Evolutionary conservation across 2,888 invertebrate genomes (phyloP).

Genomic region (Leptarthrus brevirostris): DNA sequence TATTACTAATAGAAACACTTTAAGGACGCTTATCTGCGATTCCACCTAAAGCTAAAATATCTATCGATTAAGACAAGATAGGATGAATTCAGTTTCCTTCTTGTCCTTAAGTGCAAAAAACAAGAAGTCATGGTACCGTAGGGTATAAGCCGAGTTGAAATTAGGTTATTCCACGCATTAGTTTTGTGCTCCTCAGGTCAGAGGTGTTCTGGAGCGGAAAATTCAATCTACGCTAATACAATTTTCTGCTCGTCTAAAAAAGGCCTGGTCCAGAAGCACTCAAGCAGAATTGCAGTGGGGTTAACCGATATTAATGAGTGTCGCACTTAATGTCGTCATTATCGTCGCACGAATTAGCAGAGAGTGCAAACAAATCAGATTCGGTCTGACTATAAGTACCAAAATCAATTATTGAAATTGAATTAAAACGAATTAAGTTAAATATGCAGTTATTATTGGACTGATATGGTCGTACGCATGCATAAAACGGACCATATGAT

Average conservation of each 20-base stretch:
- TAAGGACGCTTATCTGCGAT: too few relatives aligned
- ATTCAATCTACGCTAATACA: conserved; percentile 5
- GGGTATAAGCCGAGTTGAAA: too few relatives aligned
- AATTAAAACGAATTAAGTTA: conserved; percentile 53
- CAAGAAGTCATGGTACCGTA: too few relatives aligned
- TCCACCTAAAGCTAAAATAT: too few relatives aligned
- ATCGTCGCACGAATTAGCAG: conserved; percentile 55
- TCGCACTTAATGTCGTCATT: conserved; percentile 53
- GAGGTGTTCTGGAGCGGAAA: conserved; percentile 29
- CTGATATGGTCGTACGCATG: conserved; percentile 36
- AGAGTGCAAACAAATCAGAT: conserved; percentile 57
- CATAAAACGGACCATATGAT: conserved; percentile 57
- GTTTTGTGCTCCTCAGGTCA: too few relatives aligned
- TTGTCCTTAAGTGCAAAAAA: too few relatives aligned
- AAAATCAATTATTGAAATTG: conserved; percentile 55
- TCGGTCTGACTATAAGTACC: conserved; percentile 54
- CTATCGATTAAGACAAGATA: too few relatives aligned
- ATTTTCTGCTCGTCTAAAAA: too few relatives aligned
- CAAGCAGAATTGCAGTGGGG: conserved; percentile 36
- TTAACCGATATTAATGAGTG: conserved; percentile 36
- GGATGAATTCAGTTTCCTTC: too few relatives aligned
- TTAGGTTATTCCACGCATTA: too few relatives aligned
- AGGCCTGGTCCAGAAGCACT: neutral
- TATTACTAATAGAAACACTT: too few relatives aligned
- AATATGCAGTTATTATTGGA: conserved; percentile 53